Conservation (phyloP, 1,140 invertebrate species). For the Drosophila sturtevanti region DNA sequence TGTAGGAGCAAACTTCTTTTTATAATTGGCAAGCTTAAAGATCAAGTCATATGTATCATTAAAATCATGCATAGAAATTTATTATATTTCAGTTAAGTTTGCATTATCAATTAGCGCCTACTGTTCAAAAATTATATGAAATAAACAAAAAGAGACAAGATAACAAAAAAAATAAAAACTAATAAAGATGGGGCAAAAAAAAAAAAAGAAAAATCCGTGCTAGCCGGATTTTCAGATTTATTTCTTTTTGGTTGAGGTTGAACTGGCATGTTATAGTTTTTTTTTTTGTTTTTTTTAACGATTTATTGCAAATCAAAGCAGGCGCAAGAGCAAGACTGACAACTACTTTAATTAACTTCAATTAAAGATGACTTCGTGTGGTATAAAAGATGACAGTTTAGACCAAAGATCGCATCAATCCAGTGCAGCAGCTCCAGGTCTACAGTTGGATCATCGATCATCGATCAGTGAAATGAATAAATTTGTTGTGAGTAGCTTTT, state of each 20-base stretch:
- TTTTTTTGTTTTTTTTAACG: slow-evolving; percentile 57
- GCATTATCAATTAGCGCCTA: slow-evolving; percentile 59
- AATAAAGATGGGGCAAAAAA: slow-evolving; percentile 13
- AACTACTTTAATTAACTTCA: slow-evolving; percentile 78
- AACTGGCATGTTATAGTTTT: slow-evolving; percentile 62
- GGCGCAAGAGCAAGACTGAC: slow-evolving; percentile 21
- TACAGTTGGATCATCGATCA: slow-evolving; percentile 30
- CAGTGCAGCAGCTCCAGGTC: slow-evolving; percentile 53
- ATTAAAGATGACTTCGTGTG: slow-evolving; percentile 50
- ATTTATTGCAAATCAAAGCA: slow-evolving; percentile 71
- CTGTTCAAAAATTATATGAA: slow-evolving; percentile 17
- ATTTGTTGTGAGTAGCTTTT: slow-evolving; percentile 74
- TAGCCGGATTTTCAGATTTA: slow-evolving; percentile 67
- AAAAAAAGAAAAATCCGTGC: slow-evolving; percentile 37
- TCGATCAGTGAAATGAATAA: slow-evolving; percentile 54
- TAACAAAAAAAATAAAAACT: too few species aligned
- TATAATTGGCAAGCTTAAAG: slow-evolving; percentile 4
- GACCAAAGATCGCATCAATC: slow-evolving; percentile 49
- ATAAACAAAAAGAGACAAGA: background rate
- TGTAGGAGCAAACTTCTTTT: background rate
- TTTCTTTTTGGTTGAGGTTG: too few species aligned
- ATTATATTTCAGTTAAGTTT: slow-evolving; percentile 55
- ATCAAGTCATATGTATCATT: slow-evolving; percentile 9
- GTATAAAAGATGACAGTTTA: slow-evolving; percentile 61
- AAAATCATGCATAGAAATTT: slow-evolving; percentile 31